Conservation (phyloP, 2,888 invertebrate genomes). For the Microchrysa polita region DNA sequence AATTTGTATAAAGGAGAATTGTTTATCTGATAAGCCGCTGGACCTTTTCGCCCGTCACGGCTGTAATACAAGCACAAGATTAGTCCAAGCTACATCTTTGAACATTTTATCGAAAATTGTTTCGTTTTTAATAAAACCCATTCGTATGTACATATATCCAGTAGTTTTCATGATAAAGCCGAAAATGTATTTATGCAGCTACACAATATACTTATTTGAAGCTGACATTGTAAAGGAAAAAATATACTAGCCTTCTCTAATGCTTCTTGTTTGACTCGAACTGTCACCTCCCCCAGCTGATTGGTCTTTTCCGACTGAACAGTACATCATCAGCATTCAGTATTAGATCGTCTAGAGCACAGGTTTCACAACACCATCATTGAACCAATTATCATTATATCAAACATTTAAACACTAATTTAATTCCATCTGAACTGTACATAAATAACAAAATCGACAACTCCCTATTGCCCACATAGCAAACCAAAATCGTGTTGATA, state of each 20-base stretch:
- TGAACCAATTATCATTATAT: background rate
- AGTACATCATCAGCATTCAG: slow-evolving; percentile 69
- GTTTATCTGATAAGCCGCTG: too few species aligned
- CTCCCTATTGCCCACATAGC: slow-evolving; percentile 42
- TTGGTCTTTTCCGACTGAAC: slow-evolving; percentile 79
- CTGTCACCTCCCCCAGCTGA: slow-evolving; percentile 76
- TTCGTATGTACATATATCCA: too few species aligned
- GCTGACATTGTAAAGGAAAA: background rate
- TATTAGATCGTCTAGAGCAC: background rate
- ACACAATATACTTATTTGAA: too few species aligned
- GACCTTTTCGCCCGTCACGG: too few species aligned
- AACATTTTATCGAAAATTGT: too few species aligned
- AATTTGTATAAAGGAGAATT: too few species aligned
- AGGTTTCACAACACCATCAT: background rate
- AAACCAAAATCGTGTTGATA: slow-evolving; percentile 38
- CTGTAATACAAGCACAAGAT: too few species aligned
- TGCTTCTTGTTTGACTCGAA: slow-evolving; percentile 73
- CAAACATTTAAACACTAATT: background rate
- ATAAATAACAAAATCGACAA: slow-evolving; percentile 38
- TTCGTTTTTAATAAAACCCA: too few species aligned
- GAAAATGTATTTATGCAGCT: too few species aligned
- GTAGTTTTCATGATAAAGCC: too few species aligned
- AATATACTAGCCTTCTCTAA: slow-evolving; percentile 77
- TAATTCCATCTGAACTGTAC: background rate
- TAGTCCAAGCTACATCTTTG: too few species aligned